These are phyloP conservation scores for Megaleporinus macrocephalus DNA, from an alignment of 2,113 vertebrate species.

Conservation along the genomic window DNA sequence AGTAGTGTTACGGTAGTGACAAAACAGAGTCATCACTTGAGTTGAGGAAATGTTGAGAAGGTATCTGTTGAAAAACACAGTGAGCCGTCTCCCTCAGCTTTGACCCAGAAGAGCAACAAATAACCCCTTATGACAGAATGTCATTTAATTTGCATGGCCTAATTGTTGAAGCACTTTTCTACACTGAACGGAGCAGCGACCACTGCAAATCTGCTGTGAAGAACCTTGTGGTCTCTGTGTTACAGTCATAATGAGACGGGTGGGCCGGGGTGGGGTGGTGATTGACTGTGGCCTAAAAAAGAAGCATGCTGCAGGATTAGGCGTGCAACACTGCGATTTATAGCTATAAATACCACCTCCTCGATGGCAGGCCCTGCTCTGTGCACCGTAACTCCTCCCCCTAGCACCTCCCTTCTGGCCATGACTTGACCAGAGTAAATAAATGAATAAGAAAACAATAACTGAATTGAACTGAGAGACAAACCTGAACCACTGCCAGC, in stretches of 20 bases:
- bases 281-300: conserved; percentile 43
- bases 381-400: background rate
- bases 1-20: too few species aligned
- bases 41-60: background rate
- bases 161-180: conserved; percentile 3
- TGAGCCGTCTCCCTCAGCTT: background rate
- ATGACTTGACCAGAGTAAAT: background rate
- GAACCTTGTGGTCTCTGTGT: background rate
- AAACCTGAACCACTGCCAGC: background rate
- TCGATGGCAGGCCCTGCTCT: conserved; percentile 2
- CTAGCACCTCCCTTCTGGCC: background rate
- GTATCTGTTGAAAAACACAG: background rate
- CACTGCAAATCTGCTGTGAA: background rate
- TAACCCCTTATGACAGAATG: background rate
- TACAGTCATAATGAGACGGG: conserved; percentile 8
- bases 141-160: conserved; percentile 10
- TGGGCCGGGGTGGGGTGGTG: background rate
- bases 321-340: conserved; percentile 1
- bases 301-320: conserved; percentile 53
- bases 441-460: conserved; percentile 27
- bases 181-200: background rate
- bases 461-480: background rate
- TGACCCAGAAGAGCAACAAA: background rate
- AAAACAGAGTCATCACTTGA: too few species aligned
- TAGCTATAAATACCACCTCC: conserved; percentile 51